Percentiles rank a stretch among this genome's conserved stretches.
Evolutionary conservation across 2,113 vertebrate genomes (phyloP).

Genomic region (Aegithalos caudatus): DNA sequence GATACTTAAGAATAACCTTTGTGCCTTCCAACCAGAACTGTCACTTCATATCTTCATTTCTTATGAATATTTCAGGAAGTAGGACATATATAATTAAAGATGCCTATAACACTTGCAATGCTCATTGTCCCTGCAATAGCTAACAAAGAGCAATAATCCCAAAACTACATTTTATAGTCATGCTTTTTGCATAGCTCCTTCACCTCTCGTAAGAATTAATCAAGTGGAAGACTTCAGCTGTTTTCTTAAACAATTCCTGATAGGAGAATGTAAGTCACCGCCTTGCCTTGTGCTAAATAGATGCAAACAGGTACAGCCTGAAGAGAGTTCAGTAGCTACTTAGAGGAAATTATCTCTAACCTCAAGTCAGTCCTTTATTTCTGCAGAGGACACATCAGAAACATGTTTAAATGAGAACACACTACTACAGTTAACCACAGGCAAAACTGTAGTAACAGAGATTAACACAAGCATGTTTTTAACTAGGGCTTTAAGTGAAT

Average conservation of each 20-base stretch:
- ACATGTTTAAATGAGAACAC: conserved; percentile 18
- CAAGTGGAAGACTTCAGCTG: neutral
- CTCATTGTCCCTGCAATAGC: neutral
- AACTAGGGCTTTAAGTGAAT: neutral
- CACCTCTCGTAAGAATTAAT: neutral
- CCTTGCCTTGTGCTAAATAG: neutral
- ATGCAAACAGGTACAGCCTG: neutral
- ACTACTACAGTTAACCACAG: conserved; percentile 10
- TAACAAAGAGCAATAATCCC: neutral
- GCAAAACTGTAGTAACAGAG: neutral
- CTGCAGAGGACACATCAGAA: conserved; percentile 17
- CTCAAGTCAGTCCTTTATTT: conserved; percentile 15
- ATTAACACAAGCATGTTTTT: neutral
- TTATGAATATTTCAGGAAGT: neutral
- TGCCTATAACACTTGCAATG: neutral
- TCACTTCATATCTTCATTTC: neutral
- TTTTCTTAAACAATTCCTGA: neutral
- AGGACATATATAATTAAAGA: conserved; percentile 12
- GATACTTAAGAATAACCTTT: conserved; percentile 4
- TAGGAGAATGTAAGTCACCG: accelerated
- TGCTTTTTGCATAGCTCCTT: neutral
- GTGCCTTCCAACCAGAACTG: neutral
- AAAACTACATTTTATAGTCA: neutral
- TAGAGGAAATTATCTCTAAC: neutral
- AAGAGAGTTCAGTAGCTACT: neutral